Conservation (phyloP, 2,797 vertebrate genomes). For the Ctenopoma kingsleyae region DNA sequence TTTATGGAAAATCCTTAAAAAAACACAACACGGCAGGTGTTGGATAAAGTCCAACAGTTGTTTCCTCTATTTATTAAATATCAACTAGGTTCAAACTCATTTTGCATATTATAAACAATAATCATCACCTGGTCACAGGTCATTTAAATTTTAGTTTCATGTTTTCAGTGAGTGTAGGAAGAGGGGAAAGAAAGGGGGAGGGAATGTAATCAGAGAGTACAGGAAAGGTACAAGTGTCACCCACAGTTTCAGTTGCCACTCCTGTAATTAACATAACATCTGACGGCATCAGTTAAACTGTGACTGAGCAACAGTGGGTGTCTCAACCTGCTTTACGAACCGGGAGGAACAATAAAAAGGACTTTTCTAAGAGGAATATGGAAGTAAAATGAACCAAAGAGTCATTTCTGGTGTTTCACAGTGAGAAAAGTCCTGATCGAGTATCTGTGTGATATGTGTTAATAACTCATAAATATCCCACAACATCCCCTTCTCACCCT, state of each 20-base stretch:
- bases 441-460: conserved; percentile 52
- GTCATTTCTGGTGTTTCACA: conserved; percentile 1
- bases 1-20: neutral
- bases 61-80: neutral
- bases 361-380: conserved; percentile 1
- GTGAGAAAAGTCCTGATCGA: conserved; percentile 6
- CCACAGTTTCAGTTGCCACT: conserved; percentile 38
- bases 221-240: conserved; percentile 12
- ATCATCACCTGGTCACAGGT: neutral
- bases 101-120: neutral
- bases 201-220: conserved; percentile 10
- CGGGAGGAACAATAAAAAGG: neutral
- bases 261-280: conserved; percentile 55
- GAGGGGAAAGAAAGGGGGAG: neutral
- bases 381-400: neutral
- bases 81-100: neutral
- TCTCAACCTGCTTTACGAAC: conserved; percentile 44
- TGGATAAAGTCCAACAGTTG: neutral
- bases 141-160: neutral
- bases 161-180: neutral
- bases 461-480: conserved; percentile 61
- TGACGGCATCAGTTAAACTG: conserved; percentile 49
- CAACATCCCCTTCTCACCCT: conserved; percentile 19
- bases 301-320: conserved; percentile 32
- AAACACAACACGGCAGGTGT: neutral